Evolutionary conservation across 2,113 vertebrate genomes (phyloP).

Genomic region (Esox niger): DNA sequence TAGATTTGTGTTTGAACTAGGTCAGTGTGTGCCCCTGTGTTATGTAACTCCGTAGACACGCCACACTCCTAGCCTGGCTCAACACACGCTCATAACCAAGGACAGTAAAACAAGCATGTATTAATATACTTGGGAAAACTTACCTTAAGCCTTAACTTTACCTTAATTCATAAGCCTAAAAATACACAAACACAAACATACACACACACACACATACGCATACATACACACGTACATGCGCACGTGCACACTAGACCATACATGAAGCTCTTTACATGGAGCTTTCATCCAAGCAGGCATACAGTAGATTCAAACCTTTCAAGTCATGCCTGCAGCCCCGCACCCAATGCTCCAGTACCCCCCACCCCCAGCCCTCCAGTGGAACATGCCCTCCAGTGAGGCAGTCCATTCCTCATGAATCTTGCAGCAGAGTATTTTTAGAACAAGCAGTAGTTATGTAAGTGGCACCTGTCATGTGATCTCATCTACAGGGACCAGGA

Average conservation of each 20-base stretch:
- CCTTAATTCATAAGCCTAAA: not conserved
- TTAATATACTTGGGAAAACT: too few relatives aligned
- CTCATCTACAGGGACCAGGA: slow-evolving; percentile 49
- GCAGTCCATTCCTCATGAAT: slow-evolving; percentile 62
- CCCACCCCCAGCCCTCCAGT: not conserved
- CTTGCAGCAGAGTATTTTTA: slow-evolving; percentile 75
- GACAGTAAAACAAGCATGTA: not conserved
- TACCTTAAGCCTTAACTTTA: too few relatives aligned
- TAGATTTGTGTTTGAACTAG: slow-evolving; percentile 52
- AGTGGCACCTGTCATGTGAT: slow-evolving; percentile 77
- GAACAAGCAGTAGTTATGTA: slow-evolving; percentile 65
- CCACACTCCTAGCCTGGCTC: slow-evolving; percentile 13
- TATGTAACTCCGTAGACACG: too few relatives aligned
- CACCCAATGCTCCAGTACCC: too few relatives aligned
- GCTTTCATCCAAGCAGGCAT: too few relatives aligned
- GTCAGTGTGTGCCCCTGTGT: slow-evolving; percentile 53
- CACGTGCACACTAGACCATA: not conserved
- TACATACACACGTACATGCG: not conserved
- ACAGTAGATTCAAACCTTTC: too few relatives aligned
- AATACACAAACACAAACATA: not conserved
- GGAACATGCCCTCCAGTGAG: slow-evolving; percentile 27
- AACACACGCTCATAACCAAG: slow-evolving; percentile 4
- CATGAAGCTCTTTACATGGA: too few relatives aligned
- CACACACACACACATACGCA: not conserved
- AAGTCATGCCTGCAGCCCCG: too few relatives aligned